Evolutionary conservation across 2,888 invertebrate species (phyloP).

Genomic region (Antheraea assamensis): DNA sequence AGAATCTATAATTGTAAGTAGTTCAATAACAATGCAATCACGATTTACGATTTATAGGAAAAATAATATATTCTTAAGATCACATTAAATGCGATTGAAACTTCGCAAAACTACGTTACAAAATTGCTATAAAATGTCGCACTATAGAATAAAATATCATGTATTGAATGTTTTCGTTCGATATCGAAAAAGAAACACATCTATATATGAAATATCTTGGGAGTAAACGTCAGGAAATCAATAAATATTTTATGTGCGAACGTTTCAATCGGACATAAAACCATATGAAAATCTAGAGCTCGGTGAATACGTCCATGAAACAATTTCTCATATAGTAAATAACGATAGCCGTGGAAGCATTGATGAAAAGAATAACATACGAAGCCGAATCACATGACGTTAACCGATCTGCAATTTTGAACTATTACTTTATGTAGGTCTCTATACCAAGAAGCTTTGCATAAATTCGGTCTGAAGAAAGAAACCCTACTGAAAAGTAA

Average conservation of each 20-base stretch:
- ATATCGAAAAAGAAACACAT: constrained; percentile 4
- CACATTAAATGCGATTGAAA: background rate
- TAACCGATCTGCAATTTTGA: background rate
- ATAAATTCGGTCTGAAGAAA: too few relatives aligned
- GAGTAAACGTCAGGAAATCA: constrained; percentile 25
- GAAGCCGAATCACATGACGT: too few relatives aligned
- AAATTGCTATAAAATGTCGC: background rate
- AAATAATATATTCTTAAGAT: background rate
- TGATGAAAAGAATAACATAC: background rate
- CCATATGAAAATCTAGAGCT: constrained; percentile 41
- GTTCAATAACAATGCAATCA: too few relatives aligned
- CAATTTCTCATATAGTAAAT: constrained; percentile 39
- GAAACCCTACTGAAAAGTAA: too few relatives aligned
- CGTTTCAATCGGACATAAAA: constrained; percentile 10
- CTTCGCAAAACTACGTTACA: background rate
- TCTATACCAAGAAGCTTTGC: too few relatives aligned
- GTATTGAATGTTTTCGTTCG: background rate
- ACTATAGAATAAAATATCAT: background rate
- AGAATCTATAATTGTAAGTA: too few relatives aligned
- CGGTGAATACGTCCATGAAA: constrained; percentile 45
- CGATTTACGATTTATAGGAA: background rate
- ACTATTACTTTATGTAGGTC: too few relatives aligned
- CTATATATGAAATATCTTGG: constrained; percentile 8
- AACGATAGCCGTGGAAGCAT: constrained; percentile 36
- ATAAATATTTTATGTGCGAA: constrained; percentile 40